A percentile compares a stretch with the other conserved stretches of the same genome.
phyloP scores from a whole-genome alignment of 2,113 vertebrate species.

The Astur gentilis region DNA sequence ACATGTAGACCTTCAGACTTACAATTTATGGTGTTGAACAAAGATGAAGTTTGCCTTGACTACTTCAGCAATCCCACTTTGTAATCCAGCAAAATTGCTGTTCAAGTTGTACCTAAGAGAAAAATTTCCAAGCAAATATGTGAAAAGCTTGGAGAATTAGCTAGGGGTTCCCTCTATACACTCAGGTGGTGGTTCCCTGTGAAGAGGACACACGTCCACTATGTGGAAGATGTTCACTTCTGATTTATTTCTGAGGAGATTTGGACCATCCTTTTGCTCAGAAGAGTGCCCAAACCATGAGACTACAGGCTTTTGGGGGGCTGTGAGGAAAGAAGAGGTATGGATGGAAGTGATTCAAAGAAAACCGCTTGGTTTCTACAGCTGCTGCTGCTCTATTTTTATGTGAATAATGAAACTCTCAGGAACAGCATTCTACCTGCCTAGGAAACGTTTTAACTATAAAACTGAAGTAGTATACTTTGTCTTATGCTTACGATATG shows the following conservation, averaged over 20 bases:
- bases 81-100: not conserved
- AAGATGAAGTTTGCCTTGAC: not conserved
- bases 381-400: not conserved
- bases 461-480: not conserved
- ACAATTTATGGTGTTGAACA: not conserved
- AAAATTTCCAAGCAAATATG: not conserved
- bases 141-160: not conserved
- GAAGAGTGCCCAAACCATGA: not conserved
- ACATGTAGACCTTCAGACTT: not conserved
- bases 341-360: not conserved
- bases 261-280: not conserved
- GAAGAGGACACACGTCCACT: not conserved
- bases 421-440: not conserved
- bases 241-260: not conserved
- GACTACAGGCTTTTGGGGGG: not conserved
- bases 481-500: not conserved
- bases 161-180: rapidly evolving
- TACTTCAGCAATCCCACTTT: not conserved
- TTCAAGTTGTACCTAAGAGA: not conserved
- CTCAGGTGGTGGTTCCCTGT: not conserved
- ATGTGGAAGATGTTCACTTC: not conserved
- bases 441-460: not conserved
- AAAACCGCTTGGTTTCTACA: not conserved
- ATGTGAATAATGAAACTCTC: not conserved
- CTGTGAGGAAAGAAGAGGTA: not conserved